Conservation (phyloP, 2,888 invertebrate genomes). For the Selenia dentaria region DNA sequence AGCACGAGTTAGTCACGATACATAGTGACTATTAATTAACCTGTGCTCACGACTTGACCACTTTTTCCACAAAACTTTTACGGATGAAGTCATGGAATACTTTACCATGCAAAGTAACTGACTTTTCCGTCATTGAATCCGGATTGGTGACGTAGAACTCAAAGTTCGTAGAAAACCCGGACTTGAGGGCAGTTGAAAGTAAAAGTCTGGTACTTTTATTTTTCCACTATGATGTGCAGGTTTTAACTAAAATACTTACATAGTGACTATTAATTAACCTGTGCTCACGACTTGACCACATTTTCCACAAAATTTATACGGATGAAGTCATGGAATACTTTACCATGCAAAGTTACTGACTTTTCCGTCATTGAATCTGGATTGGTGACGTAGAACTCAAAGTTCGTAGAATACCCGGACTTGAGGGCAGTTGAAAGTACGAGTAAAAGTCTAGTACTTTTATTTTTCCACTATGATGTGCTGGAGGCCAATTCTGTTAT, state of each 20-base stretch:
- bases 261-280: no score
- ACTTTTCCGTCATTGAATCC: constrained; percentile 8
- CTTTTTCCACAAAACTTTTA: constrained; percentile 12
- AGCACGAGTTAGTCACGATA: no score
- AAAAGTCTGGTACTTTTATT: not conserved
- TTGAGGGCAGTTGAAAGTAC: not conserved
- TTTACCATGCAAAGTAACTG: constrained; percentile 4
- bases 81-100: constrained; percentile 12
- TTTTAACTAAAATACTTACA: not conserved
- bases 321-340: constrained; percentile 12
- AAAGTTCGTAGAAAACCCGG: not conserved
- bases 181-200: not conserved
- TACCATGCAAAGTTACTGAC: constrained; percentile 1
- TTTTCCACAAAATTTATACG: constrained; percentile 11
- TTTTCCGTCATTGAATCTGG: constrained; percentile 10
- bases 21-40: no score
- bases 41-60: not conserved
- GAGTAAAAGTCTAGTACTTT: not conserved
- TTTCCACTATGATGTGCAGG: not conserved
- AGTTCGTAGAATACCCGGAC: not conserved
- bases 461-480: not conserved
- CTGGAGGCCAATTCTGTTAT: no score
- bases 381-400: constrained; percentile 3
- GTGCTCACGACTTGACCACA: not conserved
- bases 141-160: constrained; percentile 5